These are phyloP conservation scores for Anastrepha ludens DNA, from an alignment of 1,140 invertebrate genomes.

Conservation along the genomic window DNA sequence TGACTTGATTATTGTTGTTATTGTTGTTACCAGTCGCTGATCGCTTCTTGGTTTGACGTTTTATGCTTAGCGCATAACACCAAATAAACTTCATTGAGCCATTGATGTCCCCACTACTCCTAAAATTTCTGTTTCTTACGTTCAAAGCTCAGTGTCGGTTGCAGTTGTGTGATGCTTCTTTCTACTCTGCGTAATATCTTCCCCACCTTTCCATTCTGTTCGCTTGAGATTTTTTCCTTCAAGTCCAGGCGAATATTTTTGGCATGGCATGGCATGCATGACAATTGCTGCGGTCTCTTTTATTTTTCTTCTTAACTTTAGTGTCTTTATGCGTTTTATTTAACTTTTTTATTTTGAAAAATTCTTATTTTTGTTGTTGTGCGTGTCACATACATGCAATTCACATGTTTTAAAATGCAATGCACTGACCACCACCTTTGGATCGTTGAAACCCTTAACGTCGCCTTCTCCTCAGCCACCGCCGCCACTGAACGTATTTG, in stretches of 20 bases:
- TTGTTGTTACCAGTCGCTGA: not conserved
- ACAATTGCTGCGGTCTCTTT: not conserved
- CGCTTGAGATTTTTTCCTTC: not conserved
- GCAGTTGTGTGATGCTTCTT: not conserved
- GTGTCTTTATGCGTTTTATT: not conserved
- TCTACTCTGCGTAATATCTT: not conserved
- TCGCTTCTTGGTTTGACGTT: constrained; percentile 51
- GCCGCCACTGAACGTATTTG: no score
- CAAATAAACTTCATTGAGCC: constrained; percentile 73
- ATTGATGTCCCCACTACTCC: not conserved
- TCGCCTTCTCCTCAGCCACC: not conserved
- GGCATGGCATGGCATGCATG: not conserved
- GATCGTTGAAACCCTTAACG: not conserved
- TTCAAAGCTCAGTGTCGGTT: not conserved
- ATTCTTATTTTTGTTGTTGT: constrained; percentile 37
- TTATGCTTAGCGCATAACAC: constrained; percentile 73
- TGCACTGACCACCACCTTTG: not conserved
- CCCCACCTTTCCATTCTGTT: not conserved
- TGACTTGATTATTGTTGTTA: not conserved
- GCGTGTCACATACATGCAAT: constrained; percentile 73
- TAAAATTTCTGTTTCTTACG: not conserved
- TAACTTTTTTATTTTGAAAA: not conserved
- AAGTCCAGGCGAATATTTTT: not conserved
- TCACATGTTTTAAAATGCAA: constrained; percentile 71
- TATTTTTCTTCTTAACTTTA: not conserved